Base-by-base conservation (phyloP, 2,888 invertebrate genomes). In the Zaprionus lineosus region DNA sequence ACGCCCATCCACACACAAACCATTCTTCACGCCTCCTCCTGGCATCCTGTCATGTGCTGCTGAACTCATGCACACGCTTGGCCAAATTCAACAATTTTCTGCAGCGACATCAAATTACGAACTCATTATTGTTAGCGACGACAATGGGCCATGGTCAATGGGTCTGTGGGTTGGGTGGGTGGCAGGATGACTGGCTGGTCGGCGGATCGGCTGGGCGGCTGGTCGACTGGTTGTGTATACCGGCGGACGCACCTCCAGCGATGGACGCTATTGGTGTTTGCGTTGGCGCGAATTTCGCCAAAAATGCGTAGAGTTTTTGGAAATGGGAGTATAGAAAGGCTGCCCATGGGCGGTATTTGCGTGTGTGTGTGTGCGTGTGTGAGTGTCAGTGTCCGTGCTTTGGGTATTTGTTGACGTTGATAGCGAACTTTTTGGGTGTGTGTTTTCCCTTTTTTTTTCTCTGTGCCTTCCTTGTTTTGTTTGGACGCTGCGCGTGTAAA, bases 71-170 rank as follows among this genome's bases (percentile, higher is more conserved):
- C 69, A 67, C 65, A 62, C 64, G 61, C 64, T 64, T 68, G 65
- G 66, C 53, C 51, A 69, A 62, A 70, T 70, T 74, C 71, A 60
- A 61, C 63, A 50, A 66, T 83, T 76, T 78, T 83, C 64, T 79
- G 79, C 83, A 76, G 63, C 77, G 81, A 73, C 84, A 82, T 84
- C 81, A 84, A 86, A 86, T 87, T 86, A 87, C 86, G 81, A 86
- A 86, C 87, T 87, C 87, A 87, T 87, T 87, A 86, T 86, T 84
- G 86, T 82, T 82, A 83, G 86, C 75, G 63, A 74, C 74, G 77
- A 75, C 62, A 68, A 59, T 61, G 56, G 57, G 65, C 63, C 55
- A 62, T 50, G 51, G 56, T 47, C 50, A n/a, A 39, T 24, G 39
- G 47, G 14, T 44, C 31, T 18, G 11, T 31, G 19, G 6, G 18